These are phyloP conservation scores for Gallinago jamesoni DNA, from an alignment of 2,113 vertebrate species.

Conservation along the genomic window DNA sequence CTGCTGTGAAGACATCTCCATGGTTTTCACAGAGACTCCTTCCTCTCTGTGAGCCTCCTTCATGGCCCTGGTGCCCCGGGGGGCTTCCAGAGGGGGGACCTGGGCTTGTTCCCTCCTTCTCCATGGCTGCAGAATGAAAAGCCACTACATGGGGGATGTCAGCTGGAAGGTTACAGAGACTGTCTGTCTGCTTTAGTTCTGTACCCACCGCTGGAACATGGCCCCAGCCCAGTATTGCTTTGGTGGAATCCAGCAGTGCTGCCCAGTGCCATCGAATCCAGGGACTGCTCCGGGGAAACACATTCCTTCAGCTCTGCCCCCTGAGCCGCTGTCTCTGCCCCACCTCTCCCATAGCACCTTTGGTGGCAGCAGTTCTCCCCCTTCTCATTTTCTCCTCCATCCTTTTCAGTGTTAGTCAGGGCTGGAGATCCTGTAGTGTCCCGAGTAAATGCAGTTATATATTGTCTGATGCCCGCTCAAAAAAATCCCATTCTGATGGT, in stretches of 20 bases:
- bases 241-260: neutral
- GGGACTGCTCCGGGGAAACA: neutral
- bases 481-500: accelerated
- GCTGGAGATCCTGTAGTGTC: neutral
- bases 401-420: neutral
- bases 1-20: neutral
- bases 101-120: neutral
- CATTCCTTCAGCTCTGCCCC: neutral
- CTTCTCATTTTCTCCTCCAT: neutral
- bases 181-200: neutral
- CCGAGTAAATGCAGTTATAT: neutral
- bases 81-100: neutral
- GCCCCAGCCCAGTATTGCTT: neutral
- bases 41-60: neutral
- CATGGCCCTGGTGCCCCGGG: neutral
- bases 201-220: neutral
- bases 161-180: neutral
- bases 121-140: neutral
- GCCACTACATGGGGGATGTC: neutral
- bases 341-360: neutral
- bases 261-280: accelerated
- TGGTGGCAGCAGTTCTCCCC: neutral
- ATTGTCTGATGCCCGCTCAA: neutral
- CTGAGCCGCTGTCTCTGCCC: neutral
- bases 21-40: neutral